Base-by-base conservation (phyloP, 2,113 vertebrate species). In the Ahaetulla prasina region DNA sequence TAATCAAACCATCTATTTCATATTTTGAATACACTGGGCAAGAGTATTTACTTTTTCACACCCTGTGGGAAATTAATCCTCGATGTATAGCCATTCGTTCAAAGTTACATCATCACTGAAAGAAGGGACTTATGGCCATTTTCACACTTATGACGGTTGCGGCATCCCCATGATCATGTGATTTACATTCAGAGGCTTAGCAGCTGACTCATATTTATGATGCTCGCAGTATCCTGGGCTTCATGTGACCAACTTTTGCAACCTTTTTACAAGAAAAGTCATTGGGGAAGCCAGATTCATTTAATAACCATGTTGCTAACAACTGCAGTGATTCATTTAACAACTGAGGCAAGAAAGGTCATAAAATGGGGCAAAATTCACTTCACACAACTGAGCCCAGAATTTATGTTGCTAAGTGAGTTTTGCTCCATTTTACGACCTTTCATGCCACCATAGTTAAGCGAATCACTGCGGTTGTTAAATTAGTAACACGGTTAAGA, bases 171-270 rank as follows among this genome's bases (percentile, higher is more conserved):
- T 52, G 11, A 23, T 57, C 55, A 25, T 4, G 0, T 14, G 60
- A n/a, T 63, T 11, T 4, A 63, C 12, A 63, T 63, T n/a, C 10
- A 4, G 27, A 63, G 27, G 0, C 11, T 63, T 14, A 0, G 11
- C 60, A 63, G 2, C 30, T 63, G 30, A 3, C 2, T 63, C 27
- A n/a, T 63, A 63, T 63, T 63, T 2, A n/a, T 63, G 60, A 63
- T 0, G 11, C 4, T 63, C 4, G 11, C 60, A n/a, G 30, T n/a
- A 1, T 63, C 60, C 27, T 4, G 4, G 60, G 12, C 11, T 63
- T 63, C 60, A 25, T 2, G 4, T 4, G 27, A 30, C 4, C 10
- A 0, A 3, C 3, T n/a, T n/a, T 63, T n/a, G 11, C 11, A 0
- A 63, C 4, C 11, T 5, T 14, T 14, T 63, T 30, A 63, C 4